Base-by-base conservation (phyloP, 2,888 invertebrate genomes). In the Pollenia amentaria region DNA sequence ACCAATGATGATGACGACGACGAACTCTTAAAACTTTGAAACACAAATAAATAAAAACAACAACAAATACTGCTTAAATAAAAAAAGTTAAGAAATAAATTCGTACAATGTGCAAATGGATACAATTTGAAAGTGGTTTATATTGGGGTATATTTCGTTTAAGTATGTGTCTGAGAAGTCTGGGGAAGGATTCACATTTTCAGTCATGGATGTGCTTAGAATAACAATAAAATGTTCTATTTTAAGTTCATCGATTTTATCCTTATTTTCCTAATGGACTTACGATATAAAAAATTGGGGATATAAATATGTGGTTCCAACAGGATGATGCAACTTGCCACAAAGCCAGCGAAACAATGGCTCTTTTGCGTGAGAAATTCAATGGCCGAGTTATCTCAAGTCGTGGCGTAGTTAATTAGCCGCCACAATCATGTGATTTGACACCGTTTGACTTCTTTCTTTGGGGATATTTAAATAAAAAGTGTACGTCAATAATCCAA, bases 91-190 rank as follows among this genome's bases (percentile, higher is more conserved):
- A 72, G 57, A 55, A 78, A 80, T 64, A 80, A 75, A 76, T 69
- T 48, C 42, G 18, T 42, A 73, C 76, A 76, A 70, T 60, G 70
- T 72, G 65, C 80, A 84, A 87, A 84, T 84, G 84, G 80, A 57
- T 86, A 78, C 78, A 84, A 87, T 80, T 79, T 80, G 57, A 60
- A 84, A 81, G 81, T 72, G 76, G 76, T 77, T 76, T 67, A 69
- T 67, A 60, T 48, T 48, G 44, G 53, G 12, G 11, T 57, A 11
- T 75, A 21, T 46, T 14, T 53, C 38, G 53, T 70, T 44, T 16
- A 42, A 38, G 46, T 40, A 40, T 73, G 46, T 73, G 55, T 3
- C 16, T 46, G 53, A 6, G 38, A 18, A 14, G n/a, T 7, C 18
- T 14, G 7, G 72, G 12, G 72, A 80, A 80, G 64, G 0, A 80